Percentiles rank a stretch among this genome's conserved stretches.
These are phyloP conservation scores for Mormyrops boulengeri DNA, from an alignment of 2,797 vertebrate genomes.

Conservation along the genomic window DNA sequence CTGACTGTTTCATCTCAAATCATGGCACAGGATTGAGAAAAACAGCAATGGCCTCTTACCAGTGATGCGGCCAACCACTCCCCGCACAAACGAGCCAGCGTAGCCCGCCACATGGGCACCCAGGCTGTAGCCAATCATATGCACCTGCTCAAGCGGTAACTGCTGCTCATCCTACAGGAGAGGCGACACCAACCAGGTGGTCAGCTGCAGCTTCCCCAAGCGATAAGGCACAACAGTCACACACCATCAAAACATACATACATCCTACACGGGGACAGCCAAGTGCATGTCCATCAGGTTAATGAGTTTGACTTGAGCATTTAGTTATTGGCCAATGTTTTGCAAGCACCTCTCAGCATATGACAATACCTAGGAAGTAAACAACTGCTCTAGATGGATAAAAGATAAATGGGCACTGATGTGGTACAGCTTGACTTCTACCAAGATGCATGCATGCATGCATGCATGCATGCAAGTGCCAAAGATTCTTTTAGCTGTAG, in stretches of 20 bases:
- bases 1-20: neutral
- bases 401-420: neutral
- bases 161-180: conserved; percentile 65
- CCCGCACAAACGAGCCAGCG: conserved; percentile 71
- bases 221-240: neutral
- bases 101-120: conserved; percentile 91
- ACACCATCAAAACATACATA: neutral
- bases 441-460: neutral
- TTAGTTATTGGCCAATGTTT: neutral
- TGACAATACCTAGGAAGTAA: neutral
- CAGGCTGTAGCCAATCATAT: conserved; percentile 93
- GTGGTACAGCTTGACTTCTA: neutral
- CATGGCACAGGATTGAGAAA: neutral
- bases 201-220: neutral
- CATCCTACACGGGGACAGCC: neutral
- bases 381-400: neutral
- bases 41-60: conserved; percentile 54
- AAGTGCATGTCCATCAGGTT: neutral
- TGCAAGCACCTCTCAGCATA: neutral
- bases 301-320: neutral
- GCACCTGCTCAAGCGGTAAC: conserved; percentile 71
- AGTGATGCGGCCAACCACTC: conserved; percentile 85
- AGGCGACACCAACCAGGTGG: neutral
- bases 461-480: neutral
- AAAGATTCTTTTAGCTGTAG: neutral